These are phyloP conservation scores for Agrilus planipennis DNA, from an alignment of 1,140 invertebrate genomes.

Conservation along the genomic window DNA sequence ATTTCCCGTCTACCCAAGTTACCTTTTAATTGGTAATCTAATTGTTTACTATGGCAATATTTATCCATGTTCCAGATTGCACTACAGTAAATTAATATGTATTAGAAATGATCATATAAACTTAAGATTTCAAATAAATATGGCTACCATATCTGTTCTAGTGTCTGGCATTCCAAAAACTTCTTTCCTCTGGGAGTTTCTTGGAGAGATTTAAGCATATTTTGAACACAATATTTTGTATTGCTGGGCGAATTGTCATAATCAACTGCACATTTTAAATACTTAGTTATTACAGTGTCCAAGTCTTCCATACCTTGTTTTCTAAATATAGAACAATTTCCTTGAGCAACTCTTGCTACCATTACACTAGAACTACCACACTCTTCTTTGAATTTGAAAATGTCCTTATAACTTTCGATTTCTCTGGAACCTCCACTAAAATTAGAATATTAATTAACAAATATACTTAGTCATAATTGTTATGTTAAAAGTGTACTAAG, in stretches of 20 bases:
- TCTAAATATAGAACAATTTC: conserved; percentile 89
- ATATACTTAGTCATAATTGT: too few species aligned
- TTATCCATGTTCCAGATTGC: conserved; percentile 68
- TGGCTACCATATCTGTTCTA: conserved; percentile 80
- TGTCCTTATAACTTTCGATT: conserved; percentile 64
- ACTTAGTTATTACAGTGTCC: conserved; percentile 70
- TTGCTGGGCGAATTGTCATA: conserved; percentile 84
- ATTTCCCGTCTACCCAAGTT: conserved; percentile 55
- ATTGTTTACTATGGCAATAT: conserved; percentile 60
- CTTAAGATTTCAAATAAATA: too few species aligned
- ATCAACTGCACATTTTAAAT: conserved; percentile 67
- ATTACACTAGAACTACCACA: conserved; percentile 85
- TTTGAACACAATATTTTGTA: conserved; percentile 91
- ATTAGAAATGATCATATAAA: too few species aligned
- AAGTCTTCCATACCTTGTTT: conserved; percentile 56
- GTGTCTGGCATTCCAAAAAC: conserved; percentile 71
- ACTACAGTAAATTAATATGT: too few species aligned
- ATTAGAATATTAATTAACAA: too few species aligned
- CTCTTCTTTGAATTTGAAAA: conserved; percentile 65
- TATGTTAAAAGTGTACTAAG: too few species aligned
- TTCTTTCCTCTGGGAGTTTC: conserved; percentile 68
- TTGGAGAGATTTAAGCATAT: conserved; percentile 81
- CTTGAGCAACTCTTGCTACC: conserved; percentile 86
- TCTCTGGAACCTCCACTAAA: conserved; percentile 85
- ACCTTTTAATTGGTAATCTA: conserved; percentile 50